Conservation (phyloP, 2,888 invertebrate species). For the Drepanosiphum platanoidis region DNA sequence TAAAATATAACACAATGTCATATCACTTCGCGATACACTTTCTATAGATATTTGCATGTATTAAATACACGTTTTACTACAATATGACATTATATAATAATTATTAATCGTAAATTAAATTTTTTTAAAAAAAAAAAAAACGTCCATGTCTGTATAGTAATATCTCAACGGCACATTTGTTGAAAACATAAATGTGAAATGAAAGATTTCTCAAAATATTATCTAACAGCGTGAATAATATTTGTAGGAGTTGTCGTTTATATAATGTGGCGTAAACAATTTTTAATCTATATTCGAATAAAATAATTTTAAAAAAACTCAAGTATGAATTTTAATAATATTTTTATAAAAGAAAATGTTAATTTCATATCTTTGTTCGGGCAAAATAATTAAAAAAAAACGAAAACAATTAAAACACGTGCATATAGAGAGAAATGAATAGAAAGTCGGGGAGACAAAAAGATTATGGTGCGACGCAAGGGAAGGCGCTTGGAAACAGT, state of each 20-base stretch:
- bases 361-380: neutral
- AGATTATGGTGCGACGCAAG: neutral
- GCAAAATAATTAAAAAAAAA: constrained; percentile 20
- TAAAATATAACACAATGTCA: neutral
- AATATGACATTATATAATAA: neutral
- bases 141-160: too few species aligned
- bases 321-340: neutral
- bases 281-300: neutral
- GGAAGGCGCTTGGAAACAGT: neutral
- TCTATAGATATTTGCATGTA: neutral
- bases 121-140: neutral
- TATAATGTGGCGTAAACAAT: neutral
- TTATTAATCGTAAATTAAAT: neutral
- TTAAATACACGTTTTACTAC: neutral
- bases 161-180: too few species aligned
- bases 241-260: too few species aligned
- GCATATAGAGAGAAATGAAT: neutral
- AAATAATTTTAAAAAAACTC: neutral
- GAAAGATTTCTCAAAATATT: neutral
- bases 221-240: too few species aligned
- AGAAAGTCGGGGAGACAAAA: constrained; percentile 39
- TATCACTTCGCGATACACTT: neutral
- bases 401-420: neutral
- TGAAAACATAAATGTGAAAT: neutral
- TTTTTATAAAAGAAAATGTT: neutral